Conservation (phyloP, 2,888 invertebrate species). For the Diabrotica balteata region DNA sequence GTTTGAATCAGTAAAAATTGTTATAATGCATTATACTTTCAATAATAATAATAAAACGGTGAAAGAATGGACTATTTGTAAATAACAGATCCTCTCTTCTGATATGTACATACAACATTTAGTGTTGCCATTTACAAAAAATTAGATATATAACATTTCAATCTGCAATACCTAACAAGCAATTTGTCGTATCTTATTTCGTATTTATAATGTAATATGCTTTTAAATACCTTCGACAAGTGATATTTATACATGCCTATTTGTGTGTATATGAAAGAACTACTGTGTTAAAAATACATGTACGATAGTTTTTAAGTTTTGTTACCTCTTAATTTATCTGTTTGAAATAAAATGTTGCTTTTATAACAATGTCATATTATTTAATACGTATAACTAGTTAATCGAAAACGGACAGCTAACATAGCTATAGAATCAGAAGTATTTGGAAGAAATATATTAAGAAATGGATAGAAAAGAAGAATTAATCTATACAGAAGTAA, state of each 20-base stretch:
- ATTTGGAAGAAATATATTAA: too few species aligned
- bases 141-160: background rate
- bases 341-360: slow-evolving; percentile 40
- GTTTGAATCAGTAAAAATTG: background rate
- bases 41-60: background rate
- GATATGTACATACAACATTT: background rate
- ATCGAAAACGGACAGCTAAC: too few species aligned
- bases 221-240: slow-evolving; percentile 20
- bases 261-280: slow-evolving; percentile 22
- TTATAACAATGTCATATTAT: slow-evolving; percentile 20
- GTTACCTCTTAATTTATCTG: slow-evolving; percentile 33
- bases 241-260: slow-evolving; percentile 33
- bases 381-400: background rate
- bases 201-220: background rate
- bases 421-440: too few species aligned
- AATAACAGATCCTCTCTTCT: background rate
- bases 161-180: too few species aligned
- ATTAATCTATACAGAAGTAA: too few species aligned
- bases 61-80: background rate
- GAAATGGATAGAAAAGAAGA: too few species aligned
- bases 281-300: slow-evolving; percentile 33
- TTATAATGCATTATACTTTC: background rate
- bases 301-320: slow-evolving; percentile 33
- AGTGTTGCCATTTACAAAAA: background rate
- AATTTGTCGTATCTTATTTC: background rate